Base-by-base conservation (phyloP, 2,888 invertebrate species). In the Argyresthia goedartella region DNA sequence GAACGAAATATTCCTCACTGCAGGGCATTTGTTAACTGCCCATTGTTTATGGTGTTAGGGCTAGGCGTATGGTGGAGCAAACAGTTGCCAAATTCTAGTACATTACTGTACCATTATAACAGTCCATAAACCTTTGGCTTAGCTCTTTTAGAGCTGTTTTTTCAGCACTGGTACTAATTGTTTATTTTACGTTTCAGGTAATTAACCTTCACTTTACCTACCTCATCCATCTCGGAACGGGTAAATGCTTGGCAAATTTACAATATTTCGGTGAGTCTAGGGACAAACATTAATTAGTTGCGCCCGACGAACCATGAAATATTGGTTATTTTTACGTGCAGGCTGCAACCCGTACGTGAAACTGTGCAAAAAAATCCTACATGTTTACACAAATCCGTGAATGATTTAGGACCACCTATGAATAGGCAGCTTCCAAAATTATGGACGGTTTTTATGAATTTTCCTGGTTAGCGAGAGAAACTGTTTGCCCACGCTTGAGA, bases 141-240 rank as follows among this genome's bases (percentile, higher is more conserved):
- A 44, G 41, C 25, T 48, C 34, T 54, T 54, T 55, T 53, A 51
- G 53, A 54, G 36, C 54, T 55, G 51, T 55, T 50, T 54, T 8
- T 46, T 41, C 15, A 9, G 50, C 53, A 56, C 53, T 50, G 53
- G 55, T 65, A 63, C 67, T 76, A 68, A 79, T 75, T 73, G 67
- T 77, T 72, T 72, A 63, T 79, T 80, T 72, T 73, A 67, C 73
- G 67, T 75, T 84, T 77, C 82, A 81, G 81, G 82, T 82, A 85
- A 84, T 77, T 84, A 85, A 78, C 84, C 81, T 84, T 82, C 80
- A 79, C 73, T 74, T 81, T 80, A 42, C 72, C 72, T 74, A 25
- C 3, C 25, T 25, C 25, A 25, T 25, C 25, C 71, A 71, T 76
- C 74, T 76, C 69, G 71, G 70, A 70, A 71, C 71, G 67, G 67